Evolutionary conservation across 2,113 vertebrate species (phyloP).

Genomic region (Seriola rivoliana): DNA sequence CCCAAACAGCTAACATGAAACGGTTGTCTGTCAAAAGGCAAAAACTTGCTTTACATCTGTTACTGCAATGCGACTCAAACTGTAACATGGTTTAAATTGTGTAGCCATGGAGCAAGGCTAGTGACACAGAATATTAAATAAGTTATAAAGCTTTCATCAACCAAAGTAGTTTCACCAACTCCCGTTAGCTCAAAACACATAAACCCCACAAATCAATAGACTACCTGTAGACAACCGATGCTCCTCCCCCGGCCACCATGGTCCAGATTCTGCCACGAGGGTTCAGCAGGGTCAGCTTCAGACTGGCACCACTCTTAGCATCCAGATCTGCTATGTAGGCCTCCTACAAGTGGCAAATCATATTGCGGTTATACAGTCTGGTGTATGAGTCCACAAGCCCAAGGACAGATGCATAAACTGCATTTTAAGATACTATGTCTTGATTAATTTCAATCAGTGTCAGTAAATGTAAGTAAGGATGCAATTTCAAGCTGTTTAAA

Average conservation of each 20-base stretch:
- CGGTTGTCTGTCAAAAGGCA: neutral
- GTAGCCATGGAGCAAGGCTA: neutral
- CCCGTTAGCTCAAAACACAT: neutral
- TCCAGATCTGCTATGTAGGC: slow-evolving; percentile 98
- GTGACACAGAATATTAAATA: neutral
- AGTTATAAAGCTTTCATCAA: neutral
- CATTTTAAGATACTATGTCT: neutral
- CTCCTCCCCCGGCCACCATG: slow-evolving; percentile 98
- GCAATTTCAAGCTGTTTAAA: too few relatives aligned
- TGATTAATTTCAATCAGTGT: neutral
- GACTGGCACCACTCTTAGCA: slow-evolving; percentile 97
- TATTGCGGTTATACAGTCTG: neutral
- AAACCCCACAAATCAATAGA: neutral
- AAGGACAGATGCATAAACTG: neutral
- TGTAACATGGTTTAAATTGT: too few relatives aligned
- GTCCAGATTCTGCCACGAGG: slow-evolving; percentile 97
- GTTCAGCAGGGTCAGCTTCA: slow-evolving; percentile 96
- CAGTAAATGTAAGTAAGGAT: neutral
- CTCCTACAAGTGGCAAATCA: slow-evolving; percentile 85
- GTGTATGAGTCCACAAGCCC: neutral
- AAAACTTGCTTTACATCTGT: neutral
- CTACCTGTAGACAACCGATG: slow-evolving; percentile 98
- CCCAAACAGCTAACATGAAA: slow-evolving; percentile 1
- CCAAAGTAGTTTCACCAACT: neutral
- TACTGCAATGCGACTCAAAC: neutral